Evolutionary conservation across 1,140 invertebrate species (phyloP), one percentile per base, ranked within the genome.

Genomic region (Bombus confusus): DNA sequence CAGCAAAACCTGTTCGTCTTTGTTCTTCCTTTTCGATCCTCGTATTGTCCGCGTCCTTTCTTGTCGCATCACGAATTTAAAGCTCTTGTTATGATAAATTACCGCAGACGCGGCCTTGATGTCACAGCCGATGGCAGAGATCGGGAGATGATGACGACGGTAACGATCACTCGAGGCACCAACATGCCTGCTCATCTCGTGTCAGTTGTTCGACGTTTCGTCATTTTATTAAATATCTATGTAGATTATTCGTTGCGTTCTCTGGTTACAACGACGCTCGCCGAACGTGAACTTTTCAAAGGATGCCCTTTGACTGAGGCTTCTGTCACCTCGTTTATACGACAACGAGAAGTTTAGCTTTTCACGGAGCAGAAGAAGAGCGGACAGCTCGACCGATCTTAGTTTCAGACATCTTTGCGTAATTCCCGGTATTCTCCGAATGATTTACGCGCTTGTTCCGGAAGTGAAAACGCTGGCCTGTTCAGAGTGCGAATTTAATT

Each of bases 121-220:
- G 82, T 90, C 89, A 87, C 72, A 76, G 69, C 34, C 62, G 85
- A 82, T 89, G 71, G 87, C 80, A 75, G 64, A 83, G 84, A 86
- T 80, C 84, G 71, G 57, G 66, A 37, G 74, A 73, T 64, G 85
- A 83, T 59, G 73, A 76, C 25, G 71, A 66, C 66, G 66, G 64
- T 78, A 83, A 86, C 37, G 41, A 77, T 83, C 57, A 66, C 66
- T 43, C 59, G 62, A 64, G 79, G 68, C 78, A 22, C 37, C 39
- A 69, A 78, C 72, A 69, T 72, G 72, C 57, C n/a, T 72, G 68
- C 31, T 66, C 76, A 52, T 62, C 15, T 15, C n/a, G 72, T 34
- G 15, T 69, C 41, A 78, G 59, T 43, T 59, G 37, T 66, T 47
- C 41, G 37, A 75, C 37, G 68, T 80, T 47, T 71, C 66, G 39